These are phyloP conservation scores for Macroramphosus scolopax DNA, from an alignment of 2,797 vertebrate species.

Conservation along the genomic window DNA sequence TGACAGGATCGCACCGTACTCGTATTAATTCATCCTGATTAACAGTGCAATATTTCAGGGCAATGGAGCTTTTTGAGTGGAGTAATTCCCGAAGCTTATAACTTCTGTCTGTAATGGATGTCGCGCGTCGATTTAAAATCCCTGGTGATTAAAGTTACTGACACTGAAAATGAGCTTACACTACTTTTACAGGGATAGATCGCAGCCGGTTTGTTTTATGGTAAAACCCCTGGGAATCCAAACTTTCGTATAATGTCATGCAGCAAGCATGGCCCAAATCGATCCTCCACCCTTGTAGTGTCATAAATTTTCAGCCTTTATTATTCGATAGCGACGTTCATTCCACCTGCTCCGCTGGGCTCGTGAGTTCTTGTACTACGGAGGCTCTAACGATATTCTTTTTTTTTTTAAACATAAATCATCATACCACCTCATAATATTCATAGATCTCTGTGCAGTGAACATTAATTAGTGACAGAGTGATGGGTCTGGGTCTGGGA, in stretches of 20 bases:
- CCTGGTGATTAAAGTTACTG: constrained; percentile 55
- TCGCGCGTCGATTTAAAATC: constrained; percentile 55
- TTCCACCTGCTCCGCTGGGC: constrained; percentile 37
- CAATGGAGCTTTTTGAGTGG: constrained; percentile 35
- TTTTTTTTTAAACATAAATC: too few relatives aligned
- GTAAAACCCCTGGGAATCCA: constrained; percentile 51
- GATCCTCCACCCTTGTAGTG: constrained; percentile 30
- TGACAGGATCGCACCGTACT: constrained; percentile 17
- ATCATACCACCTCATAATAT: too few relatives aligned
- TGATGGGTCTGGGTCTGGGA: too few relatives aligned
- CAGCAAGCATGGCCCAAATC: constrained; percentile 28
- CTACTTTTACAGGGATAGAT: constrained; percentile 53
- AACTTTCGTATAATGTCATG: constrained; percentile 29
- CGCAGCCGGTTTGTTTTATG: constrained; percentile 42
- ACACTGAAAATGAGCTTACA: constrained; percentile 63
- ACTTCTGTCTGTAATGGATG: constrained; percentile 47
- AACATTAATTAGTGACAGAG: too few relatives aligned
- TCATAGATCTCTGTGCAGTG: too few relatives aligned
- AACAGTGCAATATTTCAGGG: constrained; percentile 47
- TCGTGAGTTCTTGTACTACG: too few relatives aligned
- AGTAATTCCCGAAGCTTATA: constrained; percentile 43
- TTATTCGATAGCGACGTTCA: constrained; percentile 22
- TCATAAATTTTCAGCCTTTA: constrained; percentile 27
- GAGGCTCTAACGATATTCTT: too few relatives aligned
- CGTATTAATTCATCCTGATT: constrained; percentile 54